Percentiles rank a stretch among this genome's conserved stretches.
phyloP scores from a whole-genome alignment of 2,888 invertebrate species.

The Rotaria sp. region DNA sequence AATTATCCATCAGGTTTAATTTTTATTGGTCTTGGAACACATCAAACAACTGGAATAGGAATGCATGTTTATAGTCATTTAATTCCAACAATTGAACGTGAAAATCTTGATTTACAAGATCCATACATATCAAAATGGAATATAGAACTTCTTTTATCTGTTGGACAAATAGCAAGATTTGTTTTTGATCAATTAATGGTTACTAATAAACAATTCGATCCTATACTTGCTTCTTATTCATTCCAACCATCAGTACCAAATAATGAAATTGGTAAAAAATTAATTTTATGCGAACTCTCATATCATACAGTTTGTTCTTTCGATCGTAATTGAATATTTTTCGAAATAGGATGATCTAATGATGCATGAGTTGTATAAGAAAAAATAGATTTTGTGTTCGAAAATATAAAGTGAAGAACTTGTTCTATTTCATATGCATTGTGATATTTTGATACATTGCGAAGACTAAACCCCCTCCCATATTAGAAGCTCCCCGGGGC shows the following conservation, averaged over 20 bases:
- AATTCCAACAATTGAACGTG: slow-evolving; percentile 21
- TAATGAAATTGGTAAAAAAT: slow-evolving; percentile 13
- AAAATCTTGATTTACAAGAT: slow-evolving; percentile 28
- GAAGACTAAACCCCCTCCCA: no score
- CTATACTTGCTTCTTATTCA: background rate
- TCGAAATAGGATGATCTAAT: no score
- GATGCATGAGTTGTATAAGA: no score
- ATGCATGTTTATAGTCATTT: background rate
- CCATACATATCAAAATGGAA: slow-evolving; percentile 12
- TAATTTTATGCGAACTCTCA: no score
- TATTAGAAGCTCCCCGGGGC: no score
- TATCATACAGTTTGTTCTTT: no score
- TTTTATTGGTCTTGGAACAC: slow-evolving; percentile 21
- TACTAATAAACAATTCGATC: background rate
- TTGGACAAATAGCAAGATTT: slow-evolving; percentile 14
- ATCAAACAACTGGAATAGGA: slow-evolving; percentile 19
- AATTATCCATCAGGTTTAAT: background rate
- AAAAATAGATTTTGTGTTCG: no score
- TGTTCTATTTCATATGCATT: no score
- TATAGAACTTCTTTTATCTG: background rate
- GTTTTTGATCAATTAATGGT: background rate
- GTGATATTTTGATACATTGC: no score
- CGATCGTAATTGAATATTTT: no score
- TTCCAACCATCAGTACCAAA: slow-evolving; percentile 16
- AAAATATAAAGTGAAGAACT: no score